Base-by-base conservation (phyloP, 2,888 invertebrate genomes). In the Erebia palarica region DNA sequence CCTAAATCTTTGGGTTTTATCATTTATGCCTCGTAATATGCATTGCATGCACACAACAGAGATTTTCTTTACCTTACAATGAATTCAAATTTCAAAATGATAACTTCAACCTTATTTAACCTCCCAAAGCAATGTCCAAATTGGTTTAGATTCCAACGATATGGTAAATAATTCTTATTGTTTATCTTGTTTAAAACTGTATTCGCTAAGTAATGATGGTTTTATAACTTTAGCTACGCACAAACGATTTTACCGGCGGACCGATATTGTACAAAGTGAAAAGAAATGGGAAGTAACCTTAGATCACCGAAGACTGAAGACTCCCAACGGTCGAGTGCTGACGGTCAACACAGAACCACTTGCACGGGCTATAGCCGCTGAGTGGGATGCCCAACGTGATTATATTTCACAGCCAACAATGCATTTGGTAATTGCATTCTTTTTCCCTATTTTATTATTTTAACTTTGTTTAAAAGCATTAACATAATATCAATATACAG, bases 321-420 rank as follows among this genome's bases (percentile, higher is more conserved):
- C 99, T 3, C 99, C 99, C 0, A 95, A 94, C 79, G 98, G 98
- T 1, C 94, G 95, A 72, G 86, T 96, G 10, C 95, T 99, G 77
- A 90, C 94, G 73, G 95, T 99, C 0, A 95, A 96, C 36, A 97
- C 95, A 87, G 98, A 99, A 89, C 96, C 97, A 0, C 91, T 99
- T 66, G 99, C 99, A 1, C 93, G 98, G 73, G 98, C 98, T 18
- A 96, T 99, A 63, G 98, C 99, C 1, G 95, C 96, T 44, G 99
- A 99, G 94, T 99, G 99, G 98, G 96, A 97, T 80, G 94, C 96
- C 8, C 99, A 99, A 86, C 95, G 95, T 75, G 95, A 97, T 42
- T 91, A 92, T 68, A 96, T 99, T 76, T 89, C 96, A 73, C 96
- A 95, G 79, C 95, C 96, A 64, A 94, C 94, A 55, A 99, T 99